phyloP scores from a whole-genome alignment of 92 coral and sea anemone genomes.

The Siderastrea radians region DNA sequence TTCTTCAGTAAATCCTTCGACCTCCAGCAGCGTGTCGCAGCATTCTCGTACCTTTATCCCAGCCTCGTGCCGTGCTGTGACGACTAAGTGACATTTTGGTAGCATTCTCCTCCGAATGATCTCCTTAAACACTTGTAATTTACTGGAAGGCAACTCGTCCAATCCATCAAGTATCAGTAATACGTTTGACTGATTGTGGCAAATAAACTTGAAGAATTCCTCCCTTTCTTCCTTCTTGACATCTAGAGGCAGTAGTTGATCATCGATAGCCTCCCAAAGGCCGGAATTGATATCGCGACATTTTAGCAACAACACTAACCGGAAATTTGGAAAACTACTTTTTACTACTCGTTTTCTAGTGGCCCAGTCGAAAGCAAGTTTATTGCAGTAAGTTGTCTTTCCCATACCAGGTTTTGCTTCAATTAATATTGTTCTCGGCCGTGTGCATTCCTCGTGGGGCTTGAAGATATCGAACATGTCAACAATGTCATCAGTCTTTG shows the following conservation, averaged over 20 bases:
- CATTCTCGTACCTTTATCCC: slow-evolving; percentile 9
- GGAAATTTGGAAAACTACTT: too few species aligned
- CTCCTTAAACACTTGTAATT: neutral
- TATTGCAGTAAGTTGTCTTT: slow-evolving; percentile 46
- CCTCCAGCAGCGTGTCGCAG: slow-evolving; percentile 46
- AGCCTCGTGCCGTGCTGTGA: slow-evolving; percentile 40
- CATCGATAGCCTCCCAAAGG: slow-evolving; percentile 37
- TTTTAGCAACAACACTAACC: too few species aligned
- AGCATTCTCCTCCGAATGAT: slow-evolving; percentile 8
- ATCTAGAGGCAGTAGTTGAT: slow-evolving; percentile 42
- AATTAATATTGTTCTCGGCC: slow-evolving; percentile 38
- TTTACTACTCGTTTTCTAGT: neutral
- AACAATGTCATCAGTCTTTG: slow-evolving; percentile 24
- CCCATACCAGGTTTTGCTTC: slow-evolving; percentile 54
- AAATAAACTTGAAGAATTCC: slow-evolving; percentile 17
- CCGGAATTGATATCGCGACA: slow-evolving; percentile 37
- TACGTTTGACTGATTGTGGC: slow-evolving; percentile 13
- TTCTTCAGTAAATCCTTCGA: slow-evolving; percentile 29
- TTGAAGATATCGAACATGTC: slow-evolving; percentile 49
- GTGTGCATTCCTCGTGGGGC: slow-evolving; percentile 17
- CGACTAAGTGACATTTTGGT: slow-evolving; percentile 29
- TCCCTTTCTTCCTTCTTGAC: slow-evolving; percentile 9
- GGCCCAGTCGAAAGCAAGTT: slow-evolving; percentile 63
- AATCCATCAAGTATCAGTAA: slow-evolving; percentile 54
- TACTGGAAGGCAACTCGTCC: slow-evolving; percentile 13